A percentile compares a stretch with the other conserved stretches of the same genome.
Evolutionary conservation across 2,888 invertebrate species (phyloP).

Genomic region (Rhamnusium bicolor): DNA sequence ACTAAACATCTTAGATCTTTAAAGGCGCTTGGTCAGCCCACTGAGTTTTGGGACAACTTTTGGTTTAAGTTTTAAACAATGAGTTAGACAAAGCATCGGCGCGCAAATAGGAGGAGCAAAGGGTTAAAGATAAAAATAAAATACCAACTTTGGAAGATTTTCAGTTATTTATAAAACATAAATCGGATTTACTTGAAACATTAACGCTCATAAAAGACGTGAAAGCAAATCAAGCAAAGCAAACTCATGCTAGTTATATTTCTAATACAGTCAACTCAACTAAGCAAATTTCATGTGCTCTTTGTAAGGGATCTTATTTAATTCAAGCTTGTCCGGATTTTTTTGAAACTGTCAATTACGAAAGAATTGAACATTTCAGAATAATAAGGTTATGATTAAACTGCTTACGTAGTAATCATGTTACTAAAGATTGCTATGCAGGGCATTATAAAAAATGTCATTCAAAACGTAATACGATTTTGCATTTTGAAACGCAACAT

Average conservation of each 20-base stretch:
- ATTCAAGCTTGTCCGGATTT: not conserved
- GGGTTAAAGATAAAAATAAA: not conserved
- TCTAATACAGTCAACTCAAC: not conserved
- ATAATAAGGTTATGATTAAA: not conserved
- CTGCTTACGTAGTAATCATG: not conserved
- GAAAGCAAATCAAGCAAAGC: no score
- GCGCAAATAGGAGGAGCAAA: not conserved
- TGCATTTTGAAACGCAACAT: not conserved
- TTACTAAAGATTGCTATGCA: not conserved
- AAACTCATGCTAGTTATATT: not conserved
- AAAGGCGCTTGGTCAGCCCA: not conserved
- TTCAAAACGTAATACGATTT: not conserved
- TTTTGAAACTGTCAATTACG: not conserved
- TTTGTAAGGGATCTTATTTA: not conserved
- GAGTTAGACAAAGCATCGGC: not conserved
- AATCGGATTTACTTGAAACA: not conserved
- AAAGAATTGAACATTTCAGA: not conserved
- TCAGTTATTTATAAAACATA: not conserved
- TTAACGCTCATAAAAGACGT: no score
- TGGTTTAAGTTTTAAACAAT: not conserved
- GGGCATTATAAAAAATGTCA: not conserved
- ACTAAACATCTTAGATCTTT: not conserved
- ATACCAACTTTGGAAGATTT: not conserved
- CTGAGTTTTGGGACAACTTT: not conserved
- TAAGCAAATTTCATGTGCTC: not conserved